phyloP scores from a whole-genome alignment of 2,113 vertebrate species.

The Pseudopodoces humilis region DNA sequence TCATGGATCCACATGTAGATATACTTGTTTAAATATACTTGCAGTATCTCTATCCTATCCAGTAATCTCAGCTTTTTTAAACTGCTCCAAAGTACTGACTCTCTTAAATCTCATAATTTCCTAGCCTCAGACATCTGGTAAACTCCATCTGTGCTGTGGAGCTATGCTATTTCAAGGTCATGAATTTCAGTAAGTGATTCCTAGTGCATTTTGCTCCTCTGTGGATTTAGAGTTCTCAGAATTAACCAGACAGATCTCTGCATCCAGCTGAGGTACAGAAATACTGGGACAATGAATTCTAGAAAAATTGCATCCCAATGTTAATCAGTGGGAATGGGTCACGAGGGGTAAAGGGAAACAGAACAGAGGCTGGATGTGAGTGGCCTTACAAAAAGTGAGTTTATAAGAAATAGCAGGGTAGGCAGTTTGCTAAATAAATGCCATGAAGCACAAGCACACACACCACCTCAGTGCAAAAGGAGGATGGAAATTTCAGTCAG shows the following conservation, averaged over 20 bases:
- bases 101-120: conserved; percentile 16
- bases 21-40: background rate
- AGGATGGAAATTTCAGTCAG: background rate
- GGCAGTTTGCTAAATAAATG: background rate
- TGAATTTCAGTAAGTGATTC: conserved; percentile 29
- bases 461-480: background rate
- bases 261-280: background rate
- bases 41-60: background rate
- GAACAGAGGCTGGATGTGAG: background rate
- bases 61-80: background rate
- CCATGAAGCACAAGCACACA: background rate
- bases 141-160: conserved; percentile 56
- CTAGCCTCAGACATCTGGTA: conserved; percentile 46
- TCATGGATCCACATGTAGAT: background rate
- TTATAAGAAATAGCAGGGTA: background rate
- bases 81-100: background rate
- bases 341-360: background rate
- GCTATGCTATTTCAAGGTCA: conserved; percentile 58
- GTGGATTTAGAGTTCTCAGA: conserved; percentile 7
- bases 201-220: conserved; percentile 22
- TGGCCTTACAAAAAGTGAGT: background rate
- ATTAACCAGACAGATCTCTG: background rate
- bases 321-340: background rate
- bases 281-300: background rate
- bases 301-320: background rate